These are phyloP conservation scores for Leucozona laternaria DNA, from an alignment of 2,888 invertebrate species.

Conservation along the genomic window DNA sequence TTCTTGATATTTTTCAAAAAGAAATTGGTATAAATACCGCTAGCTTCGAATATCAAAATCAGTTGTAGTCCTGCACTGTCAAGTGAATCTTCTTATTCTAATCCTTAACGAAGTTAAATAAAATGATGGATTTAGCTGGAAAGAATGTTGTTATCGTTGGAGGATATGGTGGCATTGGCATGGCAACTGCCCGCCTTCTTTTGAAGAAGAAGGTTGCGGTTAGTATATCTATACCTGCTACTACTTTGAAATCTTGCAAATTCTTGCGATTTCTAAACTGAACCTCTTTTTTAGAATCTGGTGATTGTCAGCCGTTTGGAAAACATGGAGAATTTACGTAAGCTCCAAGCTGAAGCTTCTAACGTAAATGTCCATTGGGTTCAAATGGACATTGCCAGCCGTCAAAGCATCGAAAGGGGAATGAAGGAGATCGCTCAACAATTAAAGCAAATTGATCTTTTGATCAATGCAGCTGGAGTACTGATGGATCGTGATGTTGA, in stretches of 20 bases:
- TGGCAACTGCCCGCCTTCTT: constrained; percentile 79
- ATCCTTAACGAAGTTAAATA: constrained; percentile 42
- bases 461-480: constrained; percentile 80
- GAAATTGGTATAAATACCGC: constrained; percentile 54
- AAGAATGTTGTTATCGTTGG: constrained; percentile 81
- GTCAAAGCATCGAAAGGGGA: constrained; percentile 78
- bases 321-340: constrained; percentile 80
- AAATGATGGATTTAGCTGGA: constrained; percentile 80
- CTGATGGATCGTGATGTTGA: constrained; percentile 81
- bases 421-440: constrained; percentile 79
- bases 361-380: constrained; percentile 79
- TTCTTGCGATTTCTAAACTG: not conserved
- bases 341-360: constrained; percentile 79
- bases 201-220: constrained; percentile 80
- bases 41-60: constrained; percentile 28
- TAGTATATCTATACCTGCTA: no score
- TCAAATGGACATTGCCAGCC: constrained; percentile 80
- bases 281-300: constrained; percentile 78
- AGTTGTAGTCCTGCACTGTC: constrained; percentile 67
- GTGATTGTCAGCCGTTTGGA: constrained; percentile 81
- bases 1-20: constrained; percentile 6
- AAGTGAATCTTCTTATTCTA: constrained; percentile 65
- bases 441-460: constrained; percentile 80
- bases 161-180: constrained; percentile 80
- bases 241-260: not conserved